Base-by-base conservation (phyloP, 2,888 invertebrate genomes). In the Chouioia cunea region DNA sequence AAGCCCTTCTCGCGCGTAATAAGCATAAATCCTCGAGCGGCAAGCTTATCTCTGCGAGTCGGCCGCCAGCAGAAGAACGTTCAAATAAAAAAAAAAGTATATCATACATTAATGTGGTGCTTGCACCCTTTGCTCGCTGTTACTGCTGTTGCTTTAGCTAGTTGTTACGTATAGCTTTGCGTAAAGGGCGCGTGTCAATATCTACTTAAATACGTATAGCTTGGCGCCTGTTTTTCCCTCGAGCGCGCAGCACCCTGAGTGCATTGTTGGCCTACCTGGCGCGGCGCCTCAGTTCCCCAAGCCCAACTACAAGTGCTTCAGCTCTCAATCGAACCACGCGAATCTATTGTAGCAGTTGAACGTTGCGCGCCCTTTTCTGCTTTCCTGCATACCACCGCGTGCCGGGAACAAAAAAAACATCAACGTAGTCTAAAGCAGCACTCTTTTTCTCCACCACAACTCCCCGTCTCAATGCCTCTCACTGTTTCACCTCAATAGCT, bases 41-140 rank as follows among this genome's bases (percentile, higher is more conserved):
- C 36, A 10, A 36, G 85, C 84, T 84, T 84, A 85, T 85, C n/a
- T n/a, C 85, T 84, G 79, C 80, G 78, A 78, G 80, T 79, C 81
- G 73, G 70, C 65, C 70, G 6, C 16, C 83, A 84, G 82, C 84
- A 83, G 83, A 85, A 84, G 81, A 4, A n/a, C 14, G 82, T 79
- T 83, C 81, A 83, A 85, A 84, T 85, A 84, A 83, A 84, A n/a
- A n/a, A n/a, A n/a, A n/a, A n/a, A n/a, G n/a, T n/a, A 84, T 83
- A 83, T 85, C 83, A 82, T 81, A 82, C 82, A 81, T 82, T 82
- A 36, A 36, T 36, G 36, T 12, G 79, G 78, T 79, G 80, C 80
- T 78, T 81, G 77, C 78, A 79, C 80, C 81, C 79, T 12, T 36
- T 77, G 76, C 77, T 18, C 47, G 16, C 44, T 22, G 18, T 23